A percentile compares a stretch with the other conserved stretches of the same genome.
These are phyloP conservation scores for Zygaena filipendulae DNA, from an alignment of 2,888 invertebrate species.

Conservation along the genomic window DNA sequence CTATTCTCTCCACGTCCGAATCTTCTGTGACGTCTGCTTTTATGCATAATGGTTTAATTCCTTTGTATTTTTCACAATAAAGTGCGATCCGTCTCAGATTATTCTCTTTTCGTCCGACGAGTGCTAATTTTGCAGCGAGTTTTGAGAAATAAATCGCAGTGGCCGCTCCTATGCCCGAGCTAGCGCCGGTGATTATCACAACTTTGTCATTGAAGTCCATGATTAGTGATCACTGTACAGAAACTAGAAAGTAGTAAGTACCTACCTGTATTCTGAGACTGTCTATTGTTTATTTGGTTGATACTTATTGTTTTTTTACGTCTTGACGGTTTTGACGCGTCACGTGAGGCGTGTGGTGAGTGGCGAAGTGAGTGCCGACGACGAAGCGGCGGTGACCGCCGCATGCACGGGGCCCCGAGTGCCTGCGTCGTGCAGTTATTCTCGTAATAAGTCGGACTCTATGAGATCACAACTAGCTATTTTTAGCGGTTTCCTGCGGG, in stretches of 20 bases:
- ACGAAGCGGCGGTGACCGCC: too few species aligned
- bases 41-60: slow-evolving; percentile 63
- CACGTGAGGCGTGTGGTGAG: too few species aligned
- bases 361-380: too few species aligned
- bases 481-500: too few species aligned
- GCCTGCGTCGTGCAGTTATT: too few species aligned
- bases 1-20: slow-evolving; percentile 70
- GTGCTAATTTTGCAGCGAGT: slow-evolving; percentile 71
- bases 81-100: slow-evolving; percentile 42
- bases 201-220: slow-evolving; percentile 73
- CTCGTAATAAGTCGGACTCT: too few species aligned
- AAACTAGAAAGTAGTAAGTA: too few species aligned
- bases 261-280: too few species aligned
- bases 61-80: slow-evolving; percentile 68
- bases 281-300: slow-evolving; percentile 3
- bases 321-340: too few species aligned
- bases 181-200: slow-evolving; percentile 74
- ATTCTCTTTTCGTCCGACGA: slow-evolving; percentile 63
- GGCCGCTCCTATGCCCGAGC: slow-evolving; percentile 80
- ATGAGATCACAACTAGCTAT: too few species aligned
- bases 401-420: too few species aligned
- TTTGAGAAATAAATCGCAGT: slow-evolving; percentile 75
- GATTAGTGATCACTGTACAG: slow-evolving; percentile 10
- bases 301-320: too few species aligned
- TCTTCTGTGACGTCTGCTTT: slow-evolving; percentile 76